These are phyloP conservation scores for Nysson spinosus DNA, from an alignment of 2,888 invertebrate genomes.

Conservation along the genomic window DNA sequence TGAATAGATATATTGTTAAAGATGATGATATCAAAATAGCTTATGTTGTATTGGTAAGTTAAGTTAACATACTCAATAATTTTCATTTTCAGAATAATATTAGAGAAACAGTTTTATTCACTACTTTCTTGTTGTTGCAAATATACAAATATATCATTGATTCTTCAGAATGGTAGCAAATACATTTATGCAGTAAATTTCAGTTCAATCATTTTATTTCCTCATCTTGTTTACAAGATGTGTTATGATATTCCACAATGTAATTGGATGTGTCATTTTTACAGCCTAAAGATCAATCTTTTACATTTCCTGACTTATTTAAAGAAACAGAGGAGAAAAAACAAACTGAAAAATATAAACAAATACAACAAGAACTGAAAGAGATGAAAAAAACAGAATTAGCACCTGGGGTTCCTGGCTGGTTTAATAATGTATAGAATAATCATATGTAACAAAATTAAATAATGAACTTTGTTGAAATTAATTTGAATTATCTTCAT, in stretches of 20 bases:
- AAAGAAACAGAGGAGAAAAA: slow-evolving; percentile 79
- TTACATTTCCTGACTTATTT: slow-evolving; percentile 88
- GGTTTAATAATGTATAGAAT: slow-evolving; percentile 81
- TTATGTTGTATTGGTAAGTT: slow-evolving; percentile 86
- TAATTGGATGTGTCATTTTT: slow-evolving; percentile 66
- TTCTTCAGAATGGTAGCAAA: too few species aligned
- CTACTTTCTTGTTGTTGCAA: too few species aligned
- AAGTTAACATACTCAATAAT: too few species aligned
- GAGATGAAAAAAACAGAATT: slow-evolving; percentile 83
- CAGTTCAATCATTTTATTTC: too few species aligned
- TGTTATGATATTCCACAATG: too few species aligned
- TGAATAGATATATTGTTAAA: slow-evolving; percentile 84
- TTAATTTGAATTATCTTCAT: background rate
- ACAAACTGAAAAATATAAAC: slow-evolving; percentile 81
- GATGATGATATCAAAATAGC: slow-evolving; percentile 91
- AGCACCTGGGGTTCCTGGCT: slow-evolving; percentile 86
- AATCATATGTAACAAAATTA: background rate
- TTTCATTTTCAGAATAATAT: too few species aligned
- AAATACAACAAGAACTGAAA: slow-evolving; percentile 81
- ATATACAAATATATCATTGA: too few species aligned
- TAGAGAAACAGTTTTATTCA: too few species aligned
- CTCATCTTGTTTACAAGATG: background rate
- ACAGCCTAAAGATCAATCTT: slow-evolving; percentile 85
- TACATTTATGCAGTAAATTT: too few species aligned
- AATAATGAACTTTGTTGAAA: slow-evolving; percentile 6